These are phyloP conservation scores for Plestiodon gilberti DNA, from an alignment of 2,113 vertebrate genomes.

Conservation along the genomic window DNA sequence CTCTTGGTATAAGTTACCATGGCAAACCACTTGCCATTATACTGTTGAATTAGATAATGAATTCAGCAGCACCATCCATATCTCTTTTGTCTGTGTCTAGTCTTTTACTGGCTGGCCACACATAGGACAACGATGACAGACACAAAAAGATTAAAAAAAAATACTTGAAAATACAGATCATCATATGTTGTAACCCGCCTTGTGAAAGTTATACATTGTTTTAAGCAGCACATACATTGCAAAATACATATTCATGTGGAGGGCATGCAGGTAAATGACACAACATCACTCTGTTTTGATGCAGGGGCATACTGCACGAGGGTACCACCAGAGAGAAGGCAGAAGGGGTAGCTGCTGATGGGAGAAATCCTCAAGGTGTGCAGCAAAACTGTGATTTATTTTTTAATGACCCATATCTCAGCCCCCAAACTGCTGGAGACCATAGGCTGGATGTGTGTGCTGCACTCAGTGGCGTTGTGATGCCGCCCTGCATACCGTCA, in stretches of 20 bases:
- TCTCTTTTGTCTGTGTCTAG: not conserved
- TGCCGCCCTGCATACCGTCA: too few species aligned
- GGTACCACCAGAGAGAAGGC: not conserved
- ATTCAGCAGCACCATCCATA: not conserved
- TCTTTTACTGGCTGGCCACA: not conserved
- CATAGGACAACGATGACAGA: not conserved
- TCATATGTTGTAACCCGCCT: too few species aligned
- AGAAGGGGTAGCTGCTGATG: not conserved
- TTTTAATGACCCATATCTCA: not conserved
- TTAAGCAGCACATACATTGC: too few species aligned
- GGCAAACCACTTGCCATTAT: conserved; percentile 2
- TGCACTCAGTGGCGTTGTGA: too few species aligned
- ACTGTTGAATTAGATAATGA: conserved; percentile 9
- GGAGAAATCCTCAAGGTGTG: not conserved
- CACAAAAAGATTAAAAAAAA: conserved; percentile 5
- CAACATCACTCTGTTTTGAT: not conserved
- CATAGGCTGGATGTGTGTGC: not conserved
- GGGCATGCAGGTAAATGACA: not conserved
- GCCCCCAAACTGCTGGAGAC: not conserved
- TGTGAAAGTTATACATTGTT: too few species aligned
- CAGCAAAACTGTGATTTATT: not conserved
- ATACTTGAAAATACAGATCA: not conserved
- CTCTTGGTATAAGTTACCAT: conserved; percentile 33
- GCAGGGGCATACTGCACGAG: not conserved
- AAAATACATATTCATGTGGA: not conserved